Evolutionary conservation across 2,888 invertebrate genomes (phyloP).

Genomic region (Dinocampus coccinellae): DNA sequence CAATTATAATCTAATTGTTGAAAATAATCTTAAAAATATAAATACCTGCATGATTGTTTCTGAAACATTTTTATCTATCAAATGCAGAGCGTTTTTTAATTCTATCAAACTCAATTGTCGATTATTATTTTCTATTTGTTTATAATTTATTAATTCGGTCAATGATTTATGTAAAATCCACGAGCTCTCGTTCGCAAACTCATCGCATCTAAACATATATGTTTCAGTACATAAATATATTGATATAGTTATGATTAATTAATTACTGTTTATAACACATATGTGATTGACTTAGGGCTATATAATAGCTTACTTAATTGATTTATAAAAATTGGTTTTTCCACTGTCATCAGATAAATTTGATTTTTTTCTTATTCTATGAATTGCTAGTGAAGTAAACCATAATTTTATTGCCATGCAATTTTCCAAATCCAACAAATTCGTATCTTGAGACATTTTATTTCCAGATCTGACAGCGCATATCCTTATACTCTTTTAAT

Average conservation of each 20-base stretch:
- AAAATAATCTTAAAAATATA: background rate
- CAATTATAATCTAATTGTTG: background rate
- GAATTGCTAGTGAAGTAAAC: slow-evolving; percentile 58
- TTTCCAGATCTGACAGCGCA: slow-evolving; percentile 20
- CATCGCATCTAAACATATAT: slow-evolving; percentile 3
- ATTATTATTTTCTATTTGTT: slow-evolving; percentile 32
- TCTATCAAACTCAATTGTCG: slow-evolving; percentile 47
- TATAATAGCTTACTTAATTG: slow-evolving; percentile 25
- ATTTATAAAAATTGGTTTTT: slow-evolving; percentile 30
- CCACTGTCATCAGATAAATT: slow-evolving; percentile 34
- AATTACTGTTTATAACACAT: background rate
- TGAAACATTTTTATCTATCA: slow-evolving; percentile 46
- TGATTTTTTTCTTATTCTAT: slow-evolving; percentile 40
- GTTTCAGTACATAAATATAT: background rate
- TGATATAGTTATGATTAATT: slow-evolving; percentile 13
- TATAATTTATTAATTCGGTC: slow-evolving; percentile 42
- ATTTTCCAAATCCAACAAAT: slow-evolving; percentile 52
- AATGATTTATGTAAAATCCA: slow-evolving; percentile 56
- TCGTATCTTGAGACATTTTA: slow-evolving; percentile 52
- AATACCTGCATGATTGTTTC: slow-evolving; percentile 44
- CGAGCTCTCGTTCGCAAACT: slow-evolving; percentile 35
- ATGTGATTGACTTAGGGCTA: no score
- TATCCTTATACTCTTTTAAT: slow-evolving; percentile 29
- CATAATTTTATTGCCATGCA: slow-evolving; percentile 60
- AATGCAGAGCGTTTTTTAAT: slow-evolving; percentile 46